Base-by-base conservation (phyloP, 2,797 vertebrate genomes). In the Sebastiscus tertius region DNA sequence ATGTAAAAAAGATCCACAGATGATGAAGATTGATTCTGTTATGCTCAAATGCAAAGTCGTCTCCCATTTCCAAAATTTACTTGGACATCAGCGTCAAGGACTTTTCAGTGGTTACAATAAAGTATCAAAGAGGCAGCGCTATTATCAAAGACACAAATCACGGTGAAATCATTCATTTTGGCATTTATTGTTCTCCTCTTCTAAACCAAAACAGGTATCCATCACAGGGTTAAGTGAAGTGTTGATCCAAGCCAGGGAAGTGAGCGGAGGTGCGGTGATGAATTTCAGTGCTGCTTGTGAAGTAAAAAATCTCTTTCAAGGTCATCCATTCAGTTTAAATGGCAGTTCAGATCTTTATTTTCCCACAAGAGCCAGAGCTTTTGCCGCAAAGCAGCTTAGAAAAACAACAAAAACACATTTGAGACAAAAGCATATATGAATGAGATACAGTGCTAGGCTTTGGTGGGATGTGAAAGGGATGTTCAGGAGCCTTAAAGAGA, bases 11-110 rank as follows among this genome's bases (percentile, higher is more conserved):
- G 78, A 82, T 65, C 68, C 59, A 24, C 26, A 42, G 70, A 74
- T 81, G 90, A 93, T 91, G 82, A 85, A 86, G 89, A 92, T 84
- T 87, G 75, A 94, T 93, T 84, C 77, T 31, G 60, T 76, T 52
- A 74, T 75, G 10, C 73, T 77, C 66, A 77, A 70, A 90, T 62
- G 79, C 74, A 89, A 90, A 84, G 90, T 90, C 69, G 12, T 73
- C 27, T 61, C 79, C 73, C 55, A 55, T 74, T 88, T 85, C 66
- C 58, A 65, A 84, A 91, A 88, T 82, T 90, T 84, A 70, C 64
- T 59, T 31, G 65, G 72, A 83, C 80, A 72, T 78, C 60, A 71
- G 65, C 62, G 65, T 82, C 87, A 93, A 92, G 89, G 88, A 88
- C 90, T 86, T 90, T 89, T 82, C 72, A 79, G 14, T 76, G 83